Evolutionary conservation across 1,140 invertebrate genomes (phyloP), one percentile per base, ranked within the genome.

Genomic region (Megathymus violae): DNA sequence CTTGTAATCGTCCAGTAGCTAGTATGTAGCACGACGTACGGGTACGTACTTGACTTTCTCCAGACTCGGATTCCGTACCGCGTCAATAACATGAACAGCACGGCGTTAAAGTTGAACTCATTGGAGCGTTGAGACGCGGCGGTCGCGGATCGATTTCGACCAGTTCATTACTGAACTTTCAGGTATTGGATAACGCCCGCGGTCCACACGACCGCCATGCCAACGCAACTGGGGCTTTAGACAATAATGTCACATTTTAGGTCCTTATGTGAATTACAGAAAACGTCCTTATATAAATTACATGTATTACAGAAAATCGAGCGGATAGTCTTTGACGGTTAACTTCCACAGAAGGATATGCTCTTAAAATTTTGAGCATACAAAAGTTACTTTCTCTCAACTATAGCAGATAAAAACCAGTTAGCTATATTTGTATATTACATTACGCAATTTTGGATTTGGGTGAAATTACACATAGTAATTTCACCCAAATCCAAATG

Each of bases 31-130:
- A 82, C 83, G 74, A 75, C 71, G 74, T 76, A 76, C 73, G 67
- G 41, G 70, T 72, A 69, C 61, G 81, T 82, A 80, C 77, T 85
- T 82, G 82, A 89, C 87, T 90, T 88, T 90, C 87, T 85, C 87
- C 75, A 62, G 69, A 54, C 71, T 77, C 76, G 69, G 80, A 86
- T 86, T 83, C 82, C 85, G 78, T 84, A 77, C 73, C 78, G 79
- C 79, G 77, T 78, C 79, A 84, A 72, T 74, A 78, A 83, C 72
- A 78, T 87, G 81, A 89, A 80, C 80, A 85, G 74, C 75, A 75
- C 78, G 69, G 75, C 69, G 77, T 66, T 80, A 62, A 78, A 81
- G 79, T 82, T 71, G 78, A 74, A 75, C 64, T 73, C 78, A 82
- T 66, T 78, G 73, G 74, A 86, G 79, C 85, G 74, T 81, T 78